phyloP scores from a whole-genome alignment of 2,113 vertebrate genomes.

The Triplophysa rosa region DNA sequence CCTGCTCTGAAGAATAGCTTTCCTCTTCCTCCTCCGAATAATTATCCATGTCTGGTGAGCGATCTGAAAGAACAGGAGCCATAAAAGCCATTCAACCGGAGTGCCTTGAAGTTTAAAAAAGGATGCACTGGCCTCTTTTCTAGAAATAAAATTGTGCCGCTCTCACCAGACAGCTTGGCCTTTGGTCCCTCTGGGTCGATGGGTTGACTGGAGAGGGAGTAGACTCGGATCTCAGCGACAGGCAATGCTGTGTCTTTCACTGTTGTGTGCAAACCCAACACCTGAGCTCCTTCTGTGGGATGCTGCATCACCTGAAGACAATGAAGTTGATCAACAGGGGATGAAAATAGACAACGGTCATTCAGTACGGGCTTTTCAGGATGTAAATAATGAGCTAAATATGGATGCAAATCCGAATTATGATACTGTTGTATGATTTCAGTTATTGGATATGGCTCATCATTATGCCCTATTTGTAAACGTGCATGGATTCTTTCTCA shows the following conservation, averaged over 20 bases:
- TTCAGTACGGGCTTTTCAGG: too few species aligned
- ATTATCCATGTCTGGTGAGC: constrained; percentile 91
- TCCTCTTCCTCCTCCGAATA: constrained; percentile 93
- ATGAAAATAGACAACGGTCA: background rate
- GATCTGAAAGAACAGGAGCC: constrained; percentile 70
- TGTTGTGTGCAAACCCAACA: constrained; percentile 86
- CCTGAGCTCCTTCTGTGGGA: constrained; percentile 86
- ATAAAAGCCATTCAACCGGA: background rate
- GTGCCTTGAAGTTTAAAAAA: background rate
- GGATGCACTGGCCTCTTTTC: background rate
- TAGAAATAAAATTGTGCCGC: background rate
- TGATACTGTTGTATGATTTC: too few species aligned
- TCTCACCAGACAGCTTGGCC: constrained; percentile 84
- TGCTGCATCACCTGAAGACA: constrained; percentile 86
- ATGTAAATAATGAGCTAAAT: too few species aligned
- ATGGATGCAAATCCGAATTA: too few species aligned
- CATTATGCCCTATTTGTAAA: too few species aligned
- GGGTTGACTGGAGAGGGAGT: constrained; percentile 90
- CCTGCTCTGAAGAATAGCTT: constrained; percentile 91
- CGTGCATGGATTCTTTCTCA: constrained; percentile 45
- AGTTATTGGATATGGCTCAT: too few species aligned
- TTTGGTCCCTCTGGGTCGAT: constrained; percentile 90
- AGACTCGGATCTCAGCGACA: constrained; percentile 86
- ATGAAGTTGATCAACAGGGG: background rate
- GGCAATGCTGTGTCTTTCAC: constrained; percentile 85